phyloP scores from a whole-genome alignment of 2,888 invertebrate genomes.

The Caenorhabditis angaria region DNA sequence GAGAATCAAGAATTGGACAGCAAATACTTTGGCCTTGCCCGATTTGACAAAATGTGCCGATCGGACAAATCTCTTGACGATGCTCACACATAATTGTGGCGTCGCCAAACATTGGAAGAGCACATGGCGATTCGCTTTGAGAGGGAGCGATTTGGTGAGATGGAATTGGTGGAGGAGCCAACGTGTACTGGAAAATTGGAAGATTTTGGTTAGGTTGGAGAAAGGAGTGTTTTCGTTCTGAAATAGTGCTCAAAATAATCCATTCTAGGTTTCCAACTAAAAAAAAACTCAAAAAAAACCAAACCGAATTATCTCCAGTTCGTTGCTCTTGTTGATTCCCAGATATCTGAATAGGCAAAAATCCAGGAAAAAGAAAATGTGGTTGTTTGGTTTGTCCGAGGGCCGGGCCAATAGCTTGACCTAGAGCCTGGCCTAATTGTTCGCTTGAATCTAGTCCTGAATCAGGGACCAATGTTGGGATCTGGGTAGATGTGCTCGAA shows the following conservation, averaged over 20 bases:
- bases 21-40: constrained; percentile 58
- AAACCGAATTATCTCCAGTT: not conserved
- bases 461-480: not conserved
- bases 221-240: too few relatives aligned
- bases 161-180: constrained; percentile 8
- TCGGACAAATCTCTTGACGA: constrained; percentile 43
- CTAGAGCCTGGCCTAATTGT: not conserved
- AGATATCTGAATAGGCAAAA: not conserved
- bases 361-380: not conserved
- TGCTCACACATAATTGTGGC: constrained; percentile 51
- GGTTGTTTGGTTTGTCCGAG: not conserved
- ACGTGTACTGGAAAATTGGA: constrained; percentile 18
- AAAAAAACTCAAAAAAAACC: not conserved
- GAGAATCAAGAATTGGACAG: constrained; percentile 52
- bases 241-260: too few relatives aligned
- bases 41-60: constrained; percentile 54
- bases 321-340: too few relatives aligned
- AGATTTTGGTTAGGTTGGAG: too few relatives aligned
- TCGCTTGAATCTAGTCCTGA: not conserved
- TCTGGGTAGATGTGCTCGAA: too few relatives aligned
- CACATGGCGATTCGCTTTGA: constrained; percentile 43
- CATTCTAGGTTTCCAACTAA: too few relatives aligned
- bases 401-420: not conserved
- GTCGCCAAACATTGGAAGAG: constrained; percentile 35
- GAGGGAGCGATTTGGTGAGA: not conserved